phyloP scores from a whole-genome alignment of 2,888 invertebrate species.

The Melanostoma scalare region DNA sequence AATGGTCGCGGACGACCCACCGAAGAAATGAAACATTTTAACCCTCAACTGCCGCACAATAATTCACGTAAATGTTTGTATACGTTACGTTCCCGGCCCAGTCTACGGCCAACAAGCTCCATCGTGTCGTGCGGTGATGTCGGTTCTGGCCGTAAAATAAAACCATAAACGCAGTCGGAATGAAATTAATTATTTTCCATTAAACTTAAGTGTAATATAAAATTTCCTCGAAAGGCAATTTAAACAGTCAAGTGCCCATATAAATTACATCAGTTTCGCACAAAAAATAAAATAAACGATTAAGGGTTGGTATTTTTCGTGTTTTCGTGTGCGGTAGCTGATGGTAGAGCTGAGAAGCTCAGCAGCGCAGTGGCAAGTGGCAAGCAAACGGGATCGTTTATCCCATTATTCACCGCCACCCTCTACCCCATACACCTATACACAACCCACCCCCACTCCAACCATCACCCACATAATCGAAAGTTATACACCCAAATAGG shows the following conservation, averaged over 20 bases:
- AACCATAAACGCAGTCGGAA: slow-evolving; percentile 78
- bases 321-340: slow-evolving; percentile 11
- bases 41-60: slow-evolving; percentile 74
- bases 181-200: slow-evolving; percentile 83
- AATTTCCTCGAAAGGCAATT: slow-evolving; percentile 82
- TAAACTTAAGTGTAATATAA: slow-evolving; percentile 82
- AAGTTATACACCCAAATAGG: slow-evolving; percentile 68
- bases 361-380: slow-evolving; percentile 71
- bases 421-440: slow-evolving; percentile 1
- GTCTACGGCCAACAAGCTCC: slow-evolving; percentile 44
- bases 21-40: slow-evolving; percentile 73
- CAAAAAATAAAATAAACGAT: slow-evolving; percentile 71
- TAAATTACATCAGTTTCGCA: slow-evolving; percentile 82
- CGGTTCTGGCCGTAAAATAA: slow-evolving; percentile 72
- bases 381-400: slow-evolving; percentile 71
- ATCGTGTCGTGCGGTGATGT: slow-evolving; percentile 58
- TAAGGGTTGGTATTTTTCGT: slow-evolving; percentile 63
- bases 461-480: slow-evolving; percentile 63
- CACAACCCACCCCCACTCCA: slow-evolving; percentile 12
- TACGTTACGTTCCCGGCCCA: slow-evolving; percentile 44
- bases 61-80: slow-evolving; percentile 74
- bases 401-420: slow-evolving; percentile 67
- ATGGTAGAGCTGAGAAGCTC: slow-evolving; percentile 57
- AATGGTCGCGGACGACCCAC: slow-evolving; percentile 73
- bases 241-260: slow-evolving; percentile 83